These are phyloP conservation scores for Podarcis lilfordi DNA, from an alignment of 2,797 vertebrate genomes.

Conservation along the genomic window DNA sequence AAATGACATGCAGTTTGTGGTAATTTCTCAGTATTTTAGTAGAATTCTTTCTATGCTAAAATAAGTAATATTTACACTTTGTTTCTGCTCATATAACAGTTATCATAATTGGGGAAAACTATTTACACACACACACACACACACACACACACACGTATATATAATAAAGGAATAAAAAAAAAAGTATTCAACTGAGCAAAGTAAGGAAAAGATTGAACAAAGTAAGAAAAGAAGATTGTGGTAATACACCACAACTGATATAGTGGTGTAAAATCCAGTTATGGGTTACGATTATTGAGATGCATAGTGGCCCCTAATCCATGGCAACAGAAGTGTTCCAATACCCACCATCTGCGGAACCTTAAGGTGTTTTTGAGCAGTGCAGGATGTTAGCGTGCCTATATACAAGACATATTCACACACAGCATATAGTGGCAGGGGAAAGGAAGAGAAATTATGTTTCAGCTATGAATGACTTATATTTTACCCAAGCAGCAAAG, in stretches of 20 bases:
- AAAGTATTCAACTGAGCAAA: background rate
- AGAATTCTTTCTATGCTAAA: background rate
- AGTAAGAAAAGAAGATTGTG: background rate
- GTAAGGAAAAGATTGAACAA: background rate
- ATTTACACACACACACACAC: too few relatives aligned
- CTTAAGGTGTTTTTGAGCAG: conserved; percentile 70
- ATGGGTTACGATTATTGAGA: conserved; percentile 55
- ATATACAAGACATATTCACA: conserved; percentile 53
- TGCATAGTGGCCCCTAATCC: conserved; percentile 64
- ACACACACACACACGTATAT: too few relatives aligned
- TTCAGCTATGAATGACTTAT: conserved; percentile 66
- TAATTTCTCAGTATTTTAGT: background rate
- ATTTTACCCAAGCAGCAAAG: conserved; percentile 58
- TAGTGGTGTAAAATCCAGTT: conserved; percentile 53
- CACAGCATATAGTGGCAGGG: conserved; percentile 63
- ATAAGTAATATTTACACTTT: conserved; percentile 32
- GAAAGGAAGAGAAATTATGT: conserved; percentile 65
- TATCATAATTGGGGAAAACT: background rate
- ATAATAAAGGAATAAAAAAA: too few relatives aligned
- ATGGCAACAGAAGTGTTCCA: conserved; percentile 69
- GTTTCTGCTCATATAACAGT: background rate
- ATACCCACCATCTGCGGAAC: conserved; percentile 70
- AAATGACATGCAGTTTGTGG: conserved; percentile 39
- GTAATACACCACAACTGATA: conserved; percentile 27
- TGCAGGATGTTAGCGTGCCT: conserved; percentile 58